A percentile compares a stretch with the other conserved stretches of the same genome.
Evolutionary conservation across 2,797 vertebrate genomes (phyloP).

Genomic region (Brachyalestes nurse): DNA sequence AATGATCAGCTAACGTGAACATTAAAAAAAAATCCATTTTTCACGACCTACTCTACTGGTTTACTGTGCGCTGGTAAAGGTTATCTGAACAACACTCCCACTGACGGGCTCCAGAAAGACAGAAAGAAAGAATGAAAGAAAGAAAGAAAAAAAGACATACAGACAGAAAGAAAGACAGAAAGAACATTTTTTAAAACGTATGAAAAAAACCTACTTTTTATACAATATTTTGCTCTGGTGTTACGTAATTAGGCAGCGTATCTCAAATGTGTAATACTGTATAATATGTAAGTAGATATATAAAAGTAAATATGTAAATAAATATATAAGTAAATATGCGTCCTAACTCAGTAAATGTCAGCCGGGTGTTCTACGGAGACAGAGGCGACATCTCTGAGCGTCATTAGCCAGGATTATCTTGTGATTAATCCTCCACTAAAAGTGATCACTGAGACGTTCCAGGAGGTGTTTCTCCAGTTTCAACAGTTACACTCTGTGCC

Average conservation of each 20-base stretch:
- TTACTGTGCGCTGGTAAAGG: neutral
- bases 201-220: no score
- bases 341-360: conserved; percentile 27
- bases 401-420: neutral
- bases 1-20: neutral
- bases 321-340: neutral
- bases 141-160: neutral
- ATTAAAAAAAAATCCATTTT: neutral
- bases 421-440: conserved; percentile 34
- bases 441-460: conserved; percentile 36
- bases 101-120: neutral
- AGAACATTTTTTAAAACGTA: no score
- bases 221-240: neutral
- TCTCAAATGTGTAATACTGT: no score
- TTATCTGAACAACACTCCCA: no score
- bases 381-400: conserved; percentile 1
- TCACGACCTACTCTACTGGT: neutral
- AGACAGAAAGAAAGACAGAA: no score
- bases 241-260: conserved; percentile 7
- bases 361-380: neutral
- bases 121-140: neutral
- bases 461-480: conserved; percentile 23
- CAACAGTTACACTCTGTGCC: conserved; percentile 15
- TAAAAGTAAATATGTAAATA: no score
- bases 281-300: no score